Evolutionary conservation across 1,140 invertebrate species (phyloP), one percentile per base, ranked within the genome.

Genomic region (Cardiocondyla obscurior): DNA sequence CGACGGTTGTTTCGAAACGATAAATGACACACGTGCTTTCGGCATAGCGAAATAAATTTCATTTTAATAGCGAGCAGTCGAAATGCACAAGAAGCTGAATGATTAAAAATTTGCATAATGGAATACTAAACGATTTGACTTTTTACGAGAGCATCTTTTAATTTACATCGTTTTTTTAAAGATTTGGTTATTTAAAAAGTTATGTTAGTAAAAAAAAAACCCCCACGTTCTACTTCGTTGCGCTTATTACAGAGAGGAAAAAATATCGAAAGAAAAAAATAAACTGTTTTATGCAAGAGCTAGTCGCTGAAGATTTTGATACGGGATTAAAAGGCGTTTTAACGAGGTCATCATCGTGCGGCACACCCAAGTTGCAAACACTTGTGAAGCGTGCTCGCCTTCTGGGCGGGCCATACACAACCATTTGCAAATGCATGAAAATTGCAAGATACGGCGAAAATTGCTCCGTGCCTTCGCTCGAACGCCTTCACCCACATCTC

Each of bases 391-490:
- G 67, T 70, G 39, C 65, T 44, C 28, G 42, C 39, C 51, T 67
- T 67, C 46, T 46, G 28, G 53, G 77, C 39, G 81, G 70, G 83
- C 62, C 76, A 70, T 83, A 83, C 62, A 77, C 64, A 62, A 77
- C 73, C 72, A 64, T 83, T 83, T 67, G 81, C 72, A 53, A 77
- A 60, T 77, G 70, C 73, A 67, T 85, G 72, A 69, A 81, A 62
- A 82, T 76, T 53, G 72, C 70, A 74, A 85, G 81, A 83, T 77
- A 83, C 81, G 70, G 33, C 42, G 70, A 74, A 76, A 77, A 82
- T 82, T 82, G 69, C 70, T 82, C 25, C 55, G 53, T 62, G 69
- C 70, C 51, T 44, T 65, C 58, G 72, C 81, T 55, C 64, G 85
- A 79, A 39, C 67, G 12, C 69, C 39, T 55, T 81, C 51, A 51